Percentiles rank a stretch among this genome's conserved stretches.
Evolutionary conservation across 2,888 invertebrate species (phyloP).

Genomic region (Zaprionus lineosus): DNA sequence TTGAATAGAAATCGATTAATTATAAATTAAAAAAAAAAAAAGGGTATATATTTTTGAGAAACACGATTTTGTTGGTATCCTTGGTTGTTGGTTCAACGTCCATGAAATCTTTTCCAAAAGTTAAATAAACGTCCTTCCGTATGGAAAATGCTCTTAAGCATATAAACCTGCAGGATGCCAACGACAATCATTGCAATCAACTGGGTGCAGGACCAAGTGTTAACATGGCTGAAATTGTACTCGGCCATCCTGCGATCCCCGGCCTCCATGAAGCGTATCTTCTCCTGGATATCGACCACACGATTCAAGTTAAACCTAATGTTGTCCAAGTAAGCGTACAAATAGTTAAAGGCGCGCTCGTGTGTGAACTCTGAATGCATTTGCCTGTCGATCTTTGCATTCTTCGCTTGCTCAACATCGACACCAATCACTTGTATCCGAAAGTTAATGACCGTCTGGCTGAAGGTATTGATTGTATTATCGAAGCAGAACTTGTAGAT

Average conservation of each 20-base stretch:
- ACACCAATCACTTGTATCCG: slow-evolving; percentile 87
- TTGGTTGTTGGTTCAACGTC: no score
- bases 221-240: slow-evolving; percentile 90
- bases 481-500: slow-evolving; percentile 94
- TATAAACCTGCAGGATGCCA: slow-evolving; percentile 88
- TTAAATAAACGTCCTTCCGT: slow-evolving; percentile 79
- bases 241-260: slow-evolving; percentile 92
- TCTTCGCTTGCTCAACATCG: slow-evolving; percentile 84
- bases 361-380: slow-evolving; percentile 85
- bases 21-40: no score
- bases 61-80: no score
- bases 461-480: slow-evolving; percentile 91
- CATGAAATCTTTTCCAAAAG: slow-evolving; percentile 77
- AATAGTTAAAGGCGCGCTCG: slow-evolving; percentile 85
- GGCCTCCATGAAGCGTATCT: slow-evolving; percentile 89
- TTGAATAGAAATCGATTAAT: no score
- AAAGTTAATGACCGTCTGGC: slow-evolving; percentile 92
- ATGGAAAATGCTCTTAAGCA: slow-evolving; percentile 91
- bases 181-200: slow-evolving; percentile 88
- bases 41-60: no score
- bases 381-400: slow-evolving; percentile 72
- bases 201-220: slow-evolving; percentile 89
- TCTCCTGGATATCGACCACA: slow-evolving; percentile 87
- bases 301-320: slow-evolving; percentile 86
- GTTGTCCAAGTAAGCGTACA: slow-evolving; percentile 86